These are phyloP conservation scores for Hippocampus guttulatus DNA, from an alignment of 2,113 vertebrate genomes.

Conservation along the genomic window DNA sequence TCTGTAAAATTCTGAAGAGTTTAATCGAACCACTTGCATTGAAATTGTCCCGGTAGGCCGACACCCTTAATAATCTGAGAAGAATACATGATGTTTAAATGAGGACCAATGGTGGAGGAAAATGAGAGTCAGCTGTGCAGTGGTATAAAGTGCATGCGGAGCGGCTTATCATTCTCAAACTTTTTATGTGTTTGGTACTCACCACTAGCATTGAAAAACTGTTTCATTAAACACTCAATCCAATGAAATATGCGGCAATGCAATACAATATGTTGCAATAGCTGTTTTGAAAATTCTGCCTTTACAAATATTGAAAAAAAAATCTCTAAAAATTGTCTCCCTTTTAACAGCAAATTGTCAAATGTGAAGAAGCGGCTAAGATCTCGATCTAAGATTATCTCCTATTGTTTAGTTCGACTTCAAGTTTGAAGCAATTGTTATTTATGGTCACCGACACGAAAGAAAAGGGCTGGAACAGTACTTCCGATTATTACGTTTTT, in stretches of 20 bases:
- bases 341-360: background rate
- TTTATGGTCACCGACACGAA: background rate
- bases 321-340: no score
- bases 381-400: background rate
- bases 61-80: background rate
- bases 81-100: background rate
- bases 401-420: background rate
- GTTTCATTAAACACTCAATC: no score
- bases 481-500: background rate
- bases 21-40: background rate
- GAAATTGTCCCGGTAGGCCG: background rate
- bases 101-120: background rate
- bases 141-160: background rate
- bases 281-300: background rate
- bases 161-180: background rate
- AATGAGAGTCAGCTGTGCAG: background rate
- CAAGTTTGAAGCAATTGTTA: background rate
- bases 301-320: background rate
- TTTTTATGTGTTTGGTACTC: background rate
- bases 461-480: background rate
- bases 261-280: background rate
- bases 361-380: background rate
- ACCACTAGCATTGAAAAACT: background rate
- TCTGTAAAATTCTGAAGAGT: background rate
- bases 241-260: background rate